phyloP scores from a whole-genome alignment of 2,888 invertebrate species.

The Eurytoma californica region DNA sequence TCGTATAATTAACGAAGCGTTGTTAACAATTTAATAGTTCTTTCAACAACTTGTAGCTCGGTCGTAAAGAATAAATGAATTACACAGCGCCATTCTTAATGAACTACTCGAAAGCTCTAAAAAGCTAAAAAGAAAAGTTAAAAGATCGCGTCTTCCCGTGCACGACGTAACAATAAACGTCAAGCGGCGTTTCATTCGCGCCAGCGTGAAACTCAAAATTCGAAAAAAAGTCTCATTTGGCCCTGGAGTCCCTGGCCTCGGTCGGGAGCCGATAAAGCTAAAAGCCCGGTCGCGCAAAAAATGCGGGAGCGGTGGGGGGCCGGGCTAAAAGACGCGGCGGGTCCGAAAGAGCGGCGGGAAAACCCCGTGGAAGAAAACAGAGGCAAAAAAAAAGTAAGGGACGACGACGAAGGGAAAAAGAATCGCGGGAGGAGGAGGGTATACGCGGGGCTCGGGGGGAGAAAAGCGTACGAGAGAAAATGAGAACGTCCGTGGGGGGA shows the following conservation, averaged over 20 bases:
- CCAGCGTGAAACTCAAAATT: slow-evolving; percentile 18
- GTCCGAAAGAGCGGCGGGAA: neutral
- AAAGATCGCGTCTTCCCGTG: too few species aligned
- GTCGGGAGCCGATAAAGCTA: slow-evolving; percentile 16
- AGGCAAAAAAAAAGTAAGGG: slow-evolving; percentile 6
- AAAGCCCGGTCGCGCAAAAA: slow-evolving; percentile 20
- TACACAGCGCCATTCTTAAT: too few species aligned
- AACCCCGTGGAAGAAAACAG: neutral
- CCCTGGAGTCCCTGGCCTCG: neutral
- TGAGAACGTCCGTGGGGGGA: slow-evolving; percentile 48
- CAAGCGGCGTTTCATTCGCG: neutral
- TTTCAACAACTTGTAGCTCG: too few species aligned
- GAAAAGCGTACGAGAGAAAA: slow-evolving; percentile 45
- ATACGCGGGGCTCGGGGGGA: slow-evolving; percentile 13
- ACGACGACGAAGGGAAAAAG: neutral
- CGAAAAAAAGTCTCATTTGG: slow-evolving; percentile 3
- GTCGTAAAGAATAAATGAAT: too few species aligned
- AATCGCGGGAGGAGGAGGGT: neutral
- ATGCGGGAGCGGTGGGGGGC: neutral
- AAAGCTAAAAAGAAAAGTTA: too few species aligned
- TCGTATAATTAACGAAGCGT: too few species aligned
- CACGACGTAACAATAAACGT: neutral
- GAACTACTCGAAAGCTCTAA: too few species aligned
- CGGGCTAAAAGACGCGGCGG: too few species aligned
- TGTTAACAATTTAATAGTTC: too few species aligned